Evolutionary conservation across 2,888 invertebrate species (phyloP).

Genomic region (Heterodera filipjevi): DNA sequence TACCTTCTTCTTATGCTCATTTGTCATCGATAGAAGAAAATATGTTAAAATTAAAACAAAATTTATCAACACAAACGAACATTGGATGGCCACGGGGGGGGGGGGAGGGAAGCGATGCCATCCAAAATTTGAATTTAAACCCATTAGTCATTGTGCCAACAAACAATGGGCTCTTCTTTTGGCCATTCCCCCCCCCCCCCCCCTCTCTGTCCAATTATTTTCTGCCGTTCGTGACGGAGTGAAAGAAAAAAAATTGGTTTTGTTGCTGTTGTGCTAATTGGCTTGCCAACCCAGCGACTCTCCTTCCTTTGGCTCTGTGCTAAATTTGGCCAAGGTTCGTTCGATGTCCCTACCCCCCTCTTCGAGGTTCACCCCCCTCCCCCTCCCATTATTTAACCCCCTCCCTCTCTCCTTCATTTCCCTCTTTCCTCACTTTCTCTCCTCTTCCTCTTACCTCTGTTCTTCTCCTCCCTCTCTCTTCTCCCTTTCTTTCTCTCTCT

Average conservation of each 20-base stretch:
- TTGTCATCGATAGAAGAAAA: too few relatives aligned
- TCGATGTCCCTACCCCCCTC: too few relatives aligned
- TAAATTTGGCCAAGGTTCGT: neutral
- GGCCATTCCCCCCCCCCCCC: neutral
- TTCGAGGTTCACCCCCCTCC: too few relatives aligned
- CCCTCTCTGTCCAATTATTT: neutral
- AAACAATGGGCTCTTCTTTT: neutral
- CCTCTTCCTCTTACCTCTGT: neutral
- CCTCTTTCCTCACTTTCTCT: neutral
- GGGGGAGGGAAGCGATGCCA: neutral
- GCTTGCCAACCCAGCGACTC: neutral
- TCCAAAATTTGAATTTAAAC: neutral
- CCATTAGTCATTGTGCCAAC: neutral
- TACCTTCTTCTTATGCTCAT: neutral
- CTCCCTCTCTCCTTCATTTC: neutral
- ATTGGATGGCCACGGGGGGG: neutral
- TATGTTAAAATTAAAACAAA: too few relatives aligned
- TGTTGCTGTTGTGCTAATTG: neutral
- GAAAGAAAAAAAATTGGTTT: neutral
- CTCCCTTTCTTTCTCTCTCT: too few relatives aligned
- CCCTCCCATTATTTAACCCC: too few relatives aligned
- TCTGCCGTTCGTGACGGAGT: neutral
- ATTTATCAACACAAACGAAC: neutral
- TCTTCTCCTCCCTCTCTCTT: neutral
- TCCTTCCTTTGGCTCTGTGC: neutral